Evolutionary conservation across 2,797 vertebrate genomes (phyloP).

Genomic region (Vipera ursinii): DNA sequence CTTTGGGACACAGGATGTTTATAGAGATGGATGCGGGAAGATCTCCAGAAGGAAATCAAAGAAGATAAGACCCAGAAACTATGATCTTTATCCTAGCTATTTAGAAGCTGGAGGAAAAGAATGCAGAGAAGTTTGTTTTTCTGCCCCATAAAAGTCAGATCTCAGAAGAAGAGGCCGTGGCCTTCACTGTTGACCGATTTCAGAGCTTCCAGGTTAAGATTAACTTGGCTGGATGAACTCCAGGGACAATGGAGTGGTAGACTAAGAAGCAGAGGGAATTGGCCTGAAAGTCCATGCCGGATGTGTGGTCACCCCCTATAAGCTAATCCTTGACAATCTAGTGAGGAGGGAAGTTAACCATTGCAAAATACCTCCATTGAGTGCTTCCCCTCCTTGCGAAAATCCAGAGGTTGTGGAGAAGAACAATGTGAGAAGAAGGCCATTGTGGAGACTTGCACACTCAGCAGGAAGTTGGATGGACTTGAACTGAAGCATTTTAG

Average conservation of each 20-base stretch:
- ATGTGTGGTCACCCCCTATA: background rate
- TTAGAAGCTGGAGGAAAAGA: background rate
- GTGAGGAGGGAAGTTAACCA: background rate
- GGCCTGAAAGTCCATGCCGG: background rate
- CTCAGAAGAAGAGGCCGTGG: background rate
- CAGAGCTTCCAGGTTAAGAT: background rate
- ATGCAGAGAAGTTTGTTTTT: background rate
- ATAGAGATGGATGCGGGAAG: background rate
- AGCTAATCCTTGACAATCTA: background rate
- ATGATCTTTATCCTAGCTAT: background rate
- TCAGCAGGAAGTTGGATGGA: background rate
- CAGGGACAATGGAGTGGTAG: background rate
- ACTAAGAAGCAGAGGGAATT: background rate
- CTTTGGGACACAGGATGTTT: too few relatives aligned
- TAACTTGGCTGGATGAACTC: constrained; percentile 1
- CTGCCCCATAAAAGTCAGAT: background rate
- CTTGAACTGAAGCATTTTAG: background rate
- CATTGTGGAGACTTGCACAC: background rate
- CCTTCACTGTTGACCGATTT: background rate
- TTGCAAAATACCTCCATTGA: background rate
- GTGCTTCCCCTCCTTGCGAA: background rate
- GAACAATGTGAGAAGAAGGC: background rate
- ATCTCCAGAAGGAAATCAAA: too few relatives aligned
- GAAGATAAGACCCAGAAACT: background rate
- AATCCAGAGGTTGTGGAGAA: background rate